Evolutionary conservation across 1,140 invertebrate species (phyloP).

Genomic region (Cecropterus lyciades): DNA sequence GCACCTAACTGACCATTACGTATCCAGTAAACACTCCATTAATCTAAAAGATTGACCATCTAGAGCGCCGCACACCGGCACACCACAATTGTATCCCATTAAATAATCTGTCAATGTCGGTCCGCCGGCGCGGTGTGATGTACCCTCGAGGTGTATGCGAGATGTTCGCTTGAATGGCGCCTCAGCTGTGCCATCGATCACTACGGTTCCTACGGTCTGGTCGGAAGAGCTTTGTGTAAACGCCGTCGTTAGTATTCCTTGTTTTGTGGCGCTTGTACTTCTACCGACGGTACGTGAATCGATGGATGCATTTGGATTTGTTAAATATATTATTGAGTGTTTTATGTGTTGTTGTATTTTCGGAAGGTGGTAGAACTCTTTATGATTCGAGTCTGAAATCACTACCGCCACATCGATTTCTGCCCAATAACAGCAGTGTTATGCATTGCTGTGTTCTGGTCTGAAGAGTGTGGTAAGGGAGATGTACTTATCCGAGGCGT

Average conservation of each 20-base stretch:
- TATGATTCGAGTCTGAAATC: no score
- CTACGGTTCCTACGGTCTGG: conserved; percentile 8
- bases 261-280: neutral
- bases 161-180: conserved; percentile 32
- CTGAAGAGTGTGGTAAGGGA: no score
- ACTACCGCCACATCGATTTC: no score
- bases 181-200: conserved; percentile 34
- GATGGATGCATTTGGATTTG: no score
- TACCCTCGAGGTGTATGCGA: conserved; percentile 25
- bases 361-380: no score
- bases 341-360: neutral
- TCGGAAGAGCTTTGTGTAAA: conserved; percentile 31
- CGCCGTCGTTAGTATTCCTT: conserved; percentile 19
- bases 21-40: conserved; percentile 36
- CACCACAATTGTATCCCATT: conserved; percentile 47
- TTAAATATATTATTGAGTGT: no score
- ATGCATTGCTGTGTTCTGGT: no score
- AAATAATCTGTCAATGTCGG: conserved; percentile 53
- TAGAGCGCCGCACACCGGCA: conserved; percentile 34
- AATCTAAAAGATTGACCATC: conserved; percentile 37
- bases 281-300: neutral
- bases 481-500: no score
- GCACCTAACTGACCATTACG: conserved; percentile 36
- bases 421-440: no score
- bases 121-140: conserved; percentile 29